Conservation (phyloP, 23 tunicate genomes). For the Oikopleura vanhoeffeni region DNA sequence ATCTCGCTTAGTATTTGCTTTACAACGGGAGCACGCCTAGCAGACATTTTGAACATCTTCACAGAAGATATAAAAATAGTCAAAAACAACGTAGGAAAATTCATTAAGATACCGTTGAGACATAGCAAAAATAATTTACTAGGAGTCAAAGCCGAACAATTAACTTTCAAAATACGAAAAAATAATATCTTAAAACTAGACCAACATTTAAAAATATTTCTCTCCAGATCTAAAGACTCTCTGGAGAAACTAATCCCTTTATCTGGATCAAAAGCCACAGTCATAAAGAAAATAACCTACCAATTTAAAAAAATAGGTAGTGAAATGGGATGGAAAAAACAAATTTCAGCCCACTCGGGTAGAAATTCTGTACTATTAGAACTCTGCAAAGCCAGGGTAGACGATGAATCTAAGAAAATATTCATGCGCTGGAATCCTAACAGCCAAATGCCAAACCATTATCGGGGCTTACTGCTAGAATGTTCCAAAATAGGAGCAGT, state of each 20-base stretch:
- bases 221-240: no score
- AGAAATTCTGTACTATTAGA: background rate
- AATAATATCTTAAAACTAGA: background rate
- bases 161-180: background rate
- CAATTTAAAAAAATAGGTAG: background rate
- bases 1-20: background rate
- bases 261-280: no score
- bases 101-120: background rate
- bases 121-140: background rate
- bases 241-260: no score
- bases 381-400: background rate
- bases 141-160: background rate
- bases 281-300: no score
- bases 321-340: background rate
- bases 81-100: background rate
- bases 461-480: background rate
- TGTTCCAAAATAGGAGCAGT: background rate
- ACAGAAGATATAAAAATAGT: background rate
- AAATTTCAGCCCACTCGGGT: background rate
- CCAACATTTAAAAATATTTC: no score
- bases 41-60: background rate
- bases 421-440: background rate
- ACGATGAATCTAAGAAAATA: background rate
- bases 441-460: background rate
- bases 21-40: background rate